Base-by-base conservation (phyloP, 2,797 vertebrate genomes). In the Threskiornis aethiopicus region DNA sequence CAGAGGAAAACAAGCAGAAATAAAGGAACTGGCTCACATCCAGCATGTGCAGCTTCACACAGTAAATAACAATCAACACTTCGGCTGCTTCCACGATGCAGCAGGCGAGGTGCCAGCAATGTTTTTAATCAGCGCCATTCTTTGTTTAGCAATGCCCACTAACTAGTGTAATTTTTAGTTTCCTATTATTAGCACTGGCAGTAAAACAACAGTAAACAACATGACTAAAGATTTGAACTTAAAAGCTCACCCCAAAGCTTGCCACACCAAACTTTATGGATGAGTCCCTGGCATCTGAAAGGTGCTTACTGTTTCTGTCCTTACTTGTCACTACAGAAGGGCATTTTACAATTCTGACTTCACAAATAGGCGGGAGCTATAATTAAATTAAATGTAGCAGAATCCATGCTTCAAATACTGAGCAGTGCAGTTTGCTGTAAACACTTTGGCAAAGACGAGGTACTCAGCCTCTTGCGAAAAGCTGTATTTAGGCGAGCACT, bases 21-120 rank as follows among this genome's bases (percentile, higher is more conserved):
- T 39, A 78, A 92, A 91, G 41, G 72, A 90, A 35, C 58, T 93
- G 95, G 95, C 79, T 87, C 82, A 29, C 37, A 76, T 61, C 88
- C 83, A 93, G n/a, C 29, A 29, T 75, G 49, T 52, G 37, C 59
- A 24, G 67, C 70, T 94, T 95, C 91, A 84, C 87, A 91, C 95
- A 87, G 73, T 86, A 97, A 97, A 96, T 76, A 96, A 92, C 75
- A 89, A 94, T 92, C 90, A 95, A 77, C 88, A 71, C 61, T 94
- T 70, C 37, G 87, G 65, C 95, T 95, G 79, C 82, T 89, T 87
- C 73, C n/a, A 87, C 9, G 4, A 16, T 37, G 49, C 78, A 62
- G 46, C 10, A 33, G 90, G 93, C 59, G 0, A 95, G 86, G 52
- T 81, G 75, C 91, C 92, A 95, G 66, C 18, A 64, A 26, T 3